Base-by-base conservation (phyloP, 2,888 invertebrate species). In the Pristionchus exspectatus region DNA sequence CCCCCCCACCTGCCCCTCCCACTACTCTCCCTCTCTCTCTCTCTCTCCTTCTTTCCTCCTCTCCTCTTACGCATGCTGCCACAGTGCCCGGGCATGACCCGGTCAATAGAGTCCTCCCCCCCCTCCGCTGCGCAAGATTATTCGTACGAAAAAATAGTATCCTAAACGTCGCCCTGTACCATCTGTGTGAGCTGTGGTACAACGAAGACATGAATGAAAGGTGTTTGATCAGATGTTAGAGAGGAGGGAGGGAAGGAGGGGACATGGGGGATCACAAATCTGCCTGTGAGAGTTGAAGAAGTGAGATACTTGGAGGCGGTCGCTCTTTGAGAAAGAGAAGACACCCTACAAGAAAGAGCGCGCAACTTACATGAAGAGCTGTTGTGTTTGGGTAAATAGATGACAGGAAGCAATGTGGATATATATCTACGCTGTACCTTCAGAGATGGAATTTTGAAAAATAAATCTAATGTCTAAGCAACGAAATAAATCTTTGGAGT, bases 141-240 rank as follows among this genome's bases (percentile, higher is more conserved):
- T 50, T 50, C 44, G 12, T 50, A 50, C 44, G 12, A 56, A 56
- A 56, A 56, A 2, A 56, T 81, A 50, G 30, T 30, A 24, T 85
- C 33, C 27, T 10, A 85, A 85, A 59, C 56, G 84, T 59, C 84
- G 84, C 16, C 84, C 2, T 54, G 4, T 33, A 12, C 84, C 84
- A 85, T 85, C 84, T 85, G 84, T 38, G 38, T 27, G 56, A 5
- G 56, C 56, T 12, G 24, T 21, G 27, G n/a, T 38, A 83, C 54
- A 56, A 30, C 56, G 84, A 85, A 27, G 84, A 85, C 50, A 85
- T 38, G 84, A 85, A 59, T 50, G 83, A 4, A 38, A 33, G 56
- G 56, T 85, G 84, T 85, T 85, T 85, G 84, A 85, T 85, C 84
- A 85, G 84, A 85, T 85, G 84, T 85, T 56, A 84, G 84, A 24